These are phyloP conservation scores for Xiphydria camelus DNA, from an alignment of 2,888 invertebrate species.

Conservation along the genomic window DNA sequence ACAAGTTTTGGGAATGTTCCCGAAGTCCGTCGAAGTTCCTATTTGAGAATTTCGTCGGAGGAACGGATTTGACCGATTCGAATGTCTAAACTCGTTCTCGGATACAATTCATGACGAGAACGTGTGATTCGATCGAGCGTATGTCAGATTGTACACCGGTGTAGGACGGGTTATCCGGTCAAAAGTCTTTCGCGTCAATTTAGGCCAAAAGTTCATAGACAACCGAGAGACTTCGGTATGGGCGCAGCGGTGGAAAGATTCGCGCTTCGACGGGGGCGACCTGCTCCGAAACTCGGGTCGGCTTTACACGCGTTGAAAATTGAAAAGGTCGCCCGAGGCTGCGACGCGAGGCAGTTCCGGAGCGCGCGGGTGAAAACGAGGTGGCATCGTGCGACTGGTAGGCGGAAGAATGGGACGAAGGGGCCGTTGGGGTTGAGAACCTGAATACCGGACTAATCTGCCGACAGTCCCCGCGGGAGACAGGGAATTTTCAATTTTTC, in stretches of 20 bases:
- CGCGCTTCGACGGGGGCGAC: conserved; percentile 11
- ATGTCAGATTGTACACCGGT: no score
- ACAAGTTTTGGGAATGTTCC: no score
- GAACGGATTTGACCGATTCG: no score
- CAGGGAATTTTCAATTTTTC: conserved; percentile 5
- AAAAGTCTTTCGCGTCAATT: no score
- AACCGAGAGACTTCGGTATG: no score
- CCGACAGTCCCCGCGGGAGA: conserved; percentile 2
- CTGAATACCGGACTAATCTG: conserved; percentile 2
- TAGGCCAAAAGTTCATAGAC: no score
- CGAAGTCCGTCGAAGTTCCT: no score
- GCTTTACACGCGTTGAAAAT: conserved; percentile 21
- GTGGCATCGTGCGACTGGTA: background rate
- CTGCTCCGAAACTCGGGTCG: conserved; percentile 6
- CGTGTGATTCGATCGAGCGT: no score
- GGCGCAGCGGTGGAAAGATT: background rate
- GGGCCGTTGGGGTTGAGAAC: conserved; percentile 4
- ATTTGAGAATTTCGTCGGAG: no score
- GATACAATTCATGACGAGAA: no score
- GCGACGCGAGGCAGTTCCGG: background rate
- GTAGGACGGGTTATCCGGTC: no score
- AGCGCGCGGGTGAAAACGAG: background rate
- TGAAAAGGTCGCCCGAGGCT: conserved; percentile 14
- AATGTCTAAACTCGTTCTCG: no score
- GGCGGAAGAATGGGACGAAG: background rate